Percentiles rank a stretch among this genome's conserved stretches.
Conservation (phyloP, 2,797 vertebrate species). For the Tenualosa ilisha region DNA sequence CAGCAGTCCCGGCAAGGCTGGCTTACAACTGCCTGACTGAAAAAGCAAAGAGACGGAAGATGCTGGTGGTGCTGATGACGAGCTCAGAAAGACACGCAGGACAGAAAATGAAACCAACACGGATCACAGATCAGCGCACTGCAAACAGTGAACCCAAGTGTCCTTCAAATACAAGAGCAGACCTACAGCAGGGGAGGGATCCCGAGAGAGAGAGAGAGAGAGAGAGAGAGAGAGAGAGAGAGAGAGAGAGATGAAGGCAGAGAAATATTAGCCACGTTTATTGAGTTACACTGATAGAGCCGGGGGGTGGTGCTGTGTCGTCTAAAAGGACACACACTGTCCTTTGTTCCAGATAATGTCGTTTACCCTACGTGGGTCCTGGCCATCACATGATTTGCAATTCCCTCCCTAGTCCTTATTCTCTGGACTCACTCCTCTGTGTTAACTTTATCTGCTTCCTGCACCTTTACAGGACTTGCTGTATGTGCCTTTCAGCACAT, state of each 20-base stretch:
- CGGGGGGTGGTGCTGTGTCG: slow-evolving; percentile 3
- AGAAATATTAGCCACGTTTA: slow-evolving; percentile 35
- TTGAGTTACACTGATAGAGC: slow-evolving; percentile 23
- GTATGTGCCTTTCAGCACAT: neutral
- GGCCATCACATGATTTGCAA: slow-evolving; percentile 4
- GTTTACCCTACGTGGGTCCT: neutral
- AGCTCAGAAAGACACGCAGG: slow-evolving; percentile 68
- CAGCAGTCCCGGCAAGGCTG: slow-evolving; percentile 71
- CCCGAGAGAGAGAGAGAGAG: slow-evolving; percentile 58
- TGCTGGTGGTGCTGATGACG: slow-evolving; percentile 74
- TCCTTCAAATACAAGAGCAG: neutral
- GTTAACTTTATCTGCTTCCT: neutral
- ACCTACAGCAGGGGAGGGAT: slow-evolving; percentile 52
- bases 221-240: slow-evolving; percentile 49
- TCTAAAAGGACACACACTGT: slow-evolving; percentile 13
- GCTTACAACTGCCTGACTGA: slow-evolving; percentile 65
- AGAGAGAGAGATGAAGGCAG: slow-evolving; percentile 59
- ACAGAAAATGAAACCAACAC: neutral
- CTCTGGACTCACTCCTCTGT: neutral
- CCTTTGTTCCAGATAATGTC: slow-evolving; percentile 26
- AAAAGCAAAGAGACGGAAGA: slow-evolving; percentile 57
- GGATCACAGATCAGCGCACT: neutral
- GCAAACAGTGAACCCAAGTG: neutral
- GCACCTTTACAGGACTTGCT: neutral
- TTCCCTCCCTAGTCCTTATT: neutral